A percentile compares a stretch with the other conserved stretches of the same genome.
phyloP scores from a whole-genome alignment of 1,140 invertebrate genomes.

The Latrodectus geometricus region DNA sequence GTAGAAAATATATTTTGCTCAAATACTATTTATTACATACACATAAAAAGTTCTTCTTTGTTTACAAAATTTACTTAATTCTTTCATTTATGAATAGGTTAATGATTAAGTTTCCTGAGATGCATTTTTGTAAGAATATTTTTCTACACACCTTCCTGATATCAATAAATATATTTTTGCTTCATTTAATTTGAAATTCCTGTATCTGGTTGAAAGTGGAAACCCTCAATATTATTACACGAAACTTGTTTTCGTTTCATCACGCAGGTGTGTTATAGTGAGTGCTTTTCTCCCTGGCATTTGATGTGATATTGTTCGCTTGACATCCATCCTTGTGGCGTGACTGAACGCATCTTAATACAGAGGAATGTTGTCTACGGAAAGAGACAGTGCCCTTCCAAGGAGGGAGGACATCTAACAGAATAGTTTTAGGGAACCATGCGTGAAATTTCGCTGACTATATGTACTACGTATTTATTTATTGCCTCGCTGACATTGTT shows the following conservation, averaged over 20 bases:
- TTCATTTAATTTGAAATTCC: too few relatives aligned
- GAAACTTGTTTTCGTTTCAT: not conserved
- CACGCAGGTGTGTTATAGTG: not conserved
- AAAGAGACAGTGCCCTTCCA: conserved; percentile 44
- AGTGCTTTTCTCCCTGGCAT: conserved; percentile 6
- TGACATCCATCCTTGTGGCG: conserved; percentile 44
- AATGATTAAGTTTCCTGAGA: too few relatives aligned
- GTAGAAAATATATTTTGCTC: too few relatives aligned
- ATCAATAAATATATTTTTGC: too few relatives aligned
- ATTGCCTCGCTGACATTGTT: conserved; percentile 58
- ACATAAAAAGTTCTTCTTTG: too few relatives aligned
- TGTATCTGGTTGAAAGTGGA: too few relatives aligned
- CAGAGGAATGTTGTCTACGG: conserved; percentile 26
- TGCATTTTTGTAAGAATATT: too few relatives aligned
- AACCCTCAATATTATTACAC: not conserved
- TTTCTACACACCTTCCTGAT: too few relatives aligned
- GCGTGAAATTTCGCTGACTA: conserved; percentile 53
- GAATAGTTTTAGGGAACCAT: conserved; percentile 56
- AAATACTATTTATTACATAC: too few relatives aligned
- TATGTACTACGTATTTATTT: conserved; percentile 50
- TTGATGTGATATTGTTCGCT: conserved; percentile 53
- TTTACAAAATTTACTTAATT: too few relatives aligned
- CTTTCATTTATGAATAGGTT: too few relatives aligned
- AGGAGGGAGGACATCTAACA: conserved; percentile 29
- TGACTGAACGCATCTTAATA: conserved; percentile 55